phyloP scores from a whole-genome alignment of 2,113 vertebrate genomes.

The Hemiscyllium ocellatum region DNA sequence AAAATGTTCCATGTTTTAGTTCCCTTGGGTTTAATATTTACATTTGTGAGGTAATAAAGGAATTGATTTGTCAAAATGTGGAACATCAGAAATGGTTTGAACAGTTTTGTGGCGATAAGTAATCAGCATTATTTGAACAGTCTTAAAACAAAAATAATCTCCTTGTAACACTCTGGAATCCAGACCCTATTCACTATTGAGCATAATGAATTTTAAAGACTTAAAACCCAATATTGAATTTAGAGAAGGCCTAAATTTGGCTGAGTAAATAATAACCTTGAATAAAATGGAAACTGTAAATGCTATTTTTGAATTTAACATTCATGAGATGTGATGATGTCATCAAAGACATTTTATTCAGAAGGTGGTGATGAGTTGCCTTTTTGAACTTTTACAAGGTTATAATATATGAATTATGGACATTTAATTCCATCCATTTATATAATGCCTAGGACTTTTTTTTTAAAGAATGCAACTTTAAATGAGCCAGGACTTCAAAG shows the following conservation, averaged over 20 bases:
- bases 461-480: no score
- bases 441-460: no score
- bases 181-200: not conserved
- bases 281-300: not conserved
- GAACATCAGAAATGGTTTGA: not conserved
- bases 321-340: no score
- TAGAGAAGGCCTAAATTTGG: not conserved
- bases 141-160: slow-evolving; percentile 1
- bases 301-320: not conserved
- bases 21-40: not conserved
- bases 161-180: not conserved
- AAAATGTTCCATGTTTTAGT: not conserved
- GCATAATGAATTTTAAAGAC: not conserved
- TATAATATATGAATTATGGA: no score
- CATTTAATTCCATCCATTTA: no score
- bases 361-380: no score
- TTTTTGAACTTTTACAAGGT: no score
- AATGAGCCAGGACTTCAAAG: no score
- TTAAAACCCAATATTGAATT: not conserved
- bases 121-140: not conserved
- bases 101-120: not conserved
- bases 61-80: not conserved
- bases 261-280: not conserved
- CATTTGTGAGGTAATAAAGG: not conserved
- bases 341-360: no score